Percentiles rank a stretch among this genome's conserved stretches.
Evolutionary conservation across 2,888 invertebrate genomes (phyloP).

Genomic region (Parnassius glacialis): DNA sequence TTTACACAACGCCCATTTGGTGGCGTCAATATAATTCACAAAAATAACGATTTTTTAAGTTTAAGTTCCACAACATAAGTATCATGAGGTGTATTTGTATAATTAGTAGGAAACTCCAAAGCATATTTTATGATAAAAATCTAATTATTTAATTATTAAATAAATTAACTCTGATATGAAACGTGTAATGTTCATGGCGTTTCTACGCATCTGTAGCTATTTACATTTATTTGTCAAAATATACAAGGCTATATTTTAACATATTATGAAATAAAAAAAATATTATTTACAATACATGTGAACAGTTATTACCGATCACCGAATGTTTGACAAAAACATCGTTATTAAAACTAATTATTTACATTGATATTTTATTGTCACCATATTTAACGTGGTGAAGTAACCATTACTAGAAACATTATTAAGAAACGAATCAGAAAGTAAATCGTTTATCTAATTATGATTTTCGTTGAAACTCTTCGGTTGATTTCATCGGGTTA

Average conservation of each 20-base stretch:
- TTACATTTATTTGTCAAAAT: conserved; percentile 34
- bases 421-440: conserved; percentile 29
- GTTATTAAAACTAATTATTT: conserved; percentile 70
- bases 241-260: conserved; percentile 35
- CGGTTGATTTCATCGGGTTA: conserved; percentile 14
- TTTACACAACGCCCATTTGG: conserved; percentile 46
- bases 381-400: conserved; percentile 71
- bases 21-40: conserved; percentile 39
- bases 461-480: conserved; percentile 13
- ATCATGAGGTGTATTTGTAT: conserved; percentile 29
- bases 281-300: conserved; percentile 55
- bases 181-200: conserved; percentile 40
- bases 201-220: conserved; percentile 35
- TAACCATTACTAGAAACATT: conserved; percentile 40
- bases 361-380: conserved; percentile 79
- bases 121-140: conserved; percentile 36
- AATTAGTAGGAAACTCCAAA: conserved; percentile 37
- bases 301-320: conserved; percentile 18
- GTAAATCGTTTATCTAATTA: conserved; percentile 18
- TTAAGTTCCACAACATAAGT: conserved; percentile 25
- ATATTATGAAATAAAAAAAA: conserved; percentile 48
- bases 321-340: conserved; percentile 44
- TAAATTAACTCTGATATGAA: conserved; percentile 58
- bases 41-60: conserved; percentile 30
- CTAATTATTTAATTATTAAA: conserved; percentile 51